phyloP scores from a whole-genome alignment of 2,888 invertebrate genomes.

The Cantharis rufa region DNA sequence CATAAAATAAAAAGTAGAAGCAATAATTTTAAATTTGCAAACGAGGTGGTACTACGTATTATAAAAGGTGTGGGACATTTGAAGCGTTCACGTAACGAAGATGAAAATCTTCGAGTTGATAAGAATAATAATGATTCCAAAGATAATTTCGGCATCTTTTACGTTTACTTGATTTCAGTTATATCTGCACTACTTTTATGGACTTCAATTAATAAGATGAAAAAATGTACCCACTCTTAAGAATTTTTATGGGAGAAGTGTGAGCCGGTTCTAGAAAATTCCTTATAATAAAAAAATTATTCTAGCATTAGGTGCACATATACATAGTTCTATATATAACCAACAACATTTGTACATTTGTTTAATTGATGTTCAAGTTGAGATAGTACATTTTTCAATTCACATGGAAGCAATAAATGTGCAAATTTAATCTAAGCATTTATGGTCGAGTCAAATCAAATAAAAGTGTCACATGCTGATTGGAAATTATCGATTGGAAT shows the following conservation, averaged over 20 bases:
- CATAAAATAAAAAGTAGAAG: constrained; percentile 13
- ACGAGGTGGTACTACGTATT: constrained; percentile 19
- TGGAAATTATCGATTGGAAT: constrained; percentile 27
- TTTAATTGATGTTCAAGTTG: constrained; percentile 1
- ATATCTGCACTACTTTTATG: background rate
- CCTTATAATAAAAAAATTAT: background rate
- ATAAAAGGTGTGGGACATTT: constrained; percentile 21
- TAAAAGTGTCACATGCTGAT: constrained; percentile 17
- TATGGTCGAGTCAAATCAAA: constrained; percentile 20
- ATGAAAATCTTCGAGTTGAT: background rate
- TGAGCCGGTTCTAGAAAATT: background rate
- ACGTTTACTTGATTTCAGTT: background rate
- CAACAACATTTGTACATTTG: background rate
- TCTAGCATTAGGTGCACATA: background rate
- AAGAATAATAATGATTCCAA: background rate
- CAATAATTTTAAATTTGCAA: constrained; percentile 22
- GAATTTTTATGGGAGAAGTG: background rate
- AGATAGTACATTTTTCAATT: constrained; percentile 6
- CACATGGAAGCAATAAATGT: constrained; percentile 8
- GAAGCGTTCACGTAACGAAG: constrained; percentile 3
- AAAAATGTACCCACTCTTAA: background rate
- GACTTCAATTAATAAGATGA: background rate
- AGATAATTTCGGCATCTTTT: background rate
- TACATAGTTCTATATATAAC: background rate
- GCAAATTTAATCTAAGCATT: constrained; percentile 22